phyloP scores from a whole-genome alignment of 2,888 invertebrate species.

The Clistopyga incitator region DNA sequence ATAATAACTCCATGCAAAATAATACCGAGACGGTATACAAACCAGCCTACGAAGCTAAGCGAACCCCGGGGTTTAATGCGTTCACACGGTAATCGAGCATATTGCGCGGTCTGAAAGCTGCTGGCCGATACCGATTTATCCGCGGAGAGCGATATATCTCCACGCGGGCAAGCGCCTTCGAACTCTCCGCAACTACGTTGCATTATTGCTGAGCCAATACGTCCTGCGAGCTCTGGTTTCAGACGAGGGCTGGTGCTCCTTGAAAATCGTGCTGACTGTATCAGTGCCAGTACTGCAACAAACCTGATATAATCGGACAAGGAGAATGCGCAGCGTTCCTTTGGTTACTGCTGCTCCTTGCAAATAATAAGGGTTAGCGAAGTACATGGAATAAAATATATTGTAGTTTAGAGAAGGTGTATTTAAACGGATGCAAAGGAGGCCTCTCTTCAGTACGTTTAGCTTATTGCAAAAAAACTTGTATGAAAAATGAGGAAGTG shows the following conservation, averaged over 20 bases:
- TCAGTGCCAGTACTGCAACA: background rate
- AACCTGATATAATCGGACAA: slow-evolving; percentile 26
- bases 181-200: slow-evolving; percentile 17
- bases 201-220: slow-evolving; percentile 8
- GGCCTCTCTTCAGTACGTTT: too few relatives aligned
- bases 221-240: slow-evolving; percentile 21
- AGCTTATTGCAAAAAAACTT: too few relatives aligned
- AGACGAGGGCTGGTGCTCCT: slow-evolving; percentile 21
- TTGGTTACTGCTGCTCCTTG: background rate
- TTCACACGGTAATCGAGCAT: slow-evolving; percentile 57
- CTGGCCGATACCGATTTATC: slow-evolving; percentile 53
- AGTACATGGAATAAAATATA: too few relatives aligned
- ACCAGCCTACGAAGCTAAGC: slow-evolving; percentile 11
- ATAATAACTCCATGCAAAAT: slow-evolving; percentile 27
- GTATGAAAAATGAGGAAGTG: too few relatives aligned
- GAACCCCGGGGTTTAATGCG: slow-evolving; percentile 43
- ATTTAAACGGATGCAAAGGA: too few relatives aligned
- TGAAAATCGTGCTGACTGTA: slow-evolving; percentile 31
- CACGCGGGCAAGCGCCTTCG: slow-evolving; percentile 18
- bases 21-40: background rate
- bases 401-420: too few relatives aligned
- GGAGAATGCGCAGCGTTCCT: slow-evolving; percentile 11
- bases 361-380: too few relatives aligned
- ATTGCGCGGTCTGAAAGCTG: slow-evolving; percentile 42
- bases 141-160: slow-evolving; percentile 28